These are phyloP conservation scores for Mustela lutreola DNA, from an alignment of 2,113 vertebrate species.

Conservation along the genomic window DNA sequence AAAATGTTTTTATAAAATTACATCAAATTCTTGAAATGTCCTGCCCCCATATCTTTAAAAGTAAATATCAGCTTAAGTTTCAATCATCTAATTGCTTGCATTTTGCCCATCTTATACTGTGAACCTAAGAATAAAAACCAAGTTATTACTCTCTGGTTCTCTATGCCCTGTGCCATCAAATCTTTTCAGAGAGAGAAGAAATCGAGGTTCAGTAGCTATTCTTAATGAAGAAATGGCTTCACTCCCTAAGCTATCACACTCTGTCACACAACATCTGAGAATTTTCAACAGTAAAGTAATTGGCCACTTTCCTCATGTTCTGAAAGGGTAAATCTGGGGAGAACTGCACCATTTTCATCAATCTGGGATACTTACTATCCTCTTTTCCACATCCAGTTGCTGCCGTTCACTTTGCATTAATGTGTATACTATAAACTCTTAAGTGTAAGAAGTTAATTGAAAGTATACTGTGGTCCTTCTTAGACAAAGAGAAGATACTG, in stretches of 20 bases:
- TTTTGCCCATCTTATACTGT: neutral
- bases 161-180: slow-evolving; percentile 72
- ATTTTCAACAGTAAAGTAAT: slow-evolving; percentile 93
- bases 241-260: slow-evolving; percentile 86
- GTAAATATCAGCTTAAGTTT: neutral
- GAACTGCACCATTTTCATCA: slow-evolving; percentile 78
- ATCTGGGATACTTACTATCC: slow-evolving; percentile 44
- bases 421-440: neutral
- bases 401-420: neutral
- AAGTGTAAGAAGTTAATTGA: neutral
- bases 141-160: slow-evolving; percentile 32
- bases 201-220: slow-evolving; percentile 83
- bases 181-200: slow-evolving; percentile 68
- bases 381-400: slow-evolving; percentile 49
- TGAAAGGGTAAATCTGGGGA: slow-evolving; percentile 83
- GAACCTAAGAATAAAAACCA: neutral
- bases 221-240: slow-evolving; percentile 88
- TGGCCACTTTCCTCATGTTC: slow-evolving; percentile 85
- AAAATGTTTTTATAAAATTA: neutral
- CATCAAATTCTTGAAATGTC: neutral
- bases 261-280: slow-evolving; percentile 87
- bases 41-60: neutral
- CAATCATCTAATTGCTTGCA: accelerated
- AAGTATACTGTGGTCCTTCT: neutral
- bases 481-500: neutral